A percentile compares a stretch with the other conserved stretches of the same genome.
phyloP scores from a whole-genome alignment of 2,113 vertebrate genomes.

The Pantherophis guttatus region DNA sequence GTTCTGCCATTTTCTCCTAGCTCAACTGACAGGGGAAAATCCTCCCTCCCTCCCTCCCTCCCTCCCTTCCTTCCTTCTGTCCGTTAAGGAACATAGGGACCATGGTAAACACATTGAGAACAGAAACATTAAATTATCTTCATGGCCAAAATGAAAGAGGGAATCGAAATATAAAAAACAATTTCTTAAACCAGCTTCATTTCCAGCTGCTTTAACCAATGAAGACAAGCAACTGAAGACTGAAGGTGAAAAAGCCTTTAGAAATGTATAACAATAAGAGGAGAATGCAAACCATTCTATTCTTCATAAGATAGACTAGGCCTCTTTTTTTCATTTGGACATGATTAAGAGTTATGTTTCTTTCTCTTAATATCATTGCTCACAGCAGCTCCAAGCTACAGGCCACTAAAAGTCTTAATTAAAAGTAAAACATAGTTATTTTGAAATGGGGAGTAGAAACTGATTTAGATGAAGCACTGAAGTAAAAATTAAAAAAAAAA shows the following conservation, averaged over 20 bases:
- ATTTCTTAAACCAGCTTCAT: not conserved
- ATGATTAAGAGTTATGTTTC: slow-evolving; percentile 28
- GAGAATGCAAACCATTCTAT: not conserved
- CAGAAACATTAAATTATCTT: not conserved
- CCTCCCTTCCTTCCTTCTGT: too few species aligned
- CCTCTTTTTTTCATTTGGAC: not conserved
- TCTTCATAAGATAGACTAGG: slow-evolving; percentile 6
- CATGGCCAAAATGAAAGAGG: not conserved
- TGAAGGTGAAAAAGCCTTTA: not conserved
- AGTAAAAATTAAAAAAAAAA: not conserved
- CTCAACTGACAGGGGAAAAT: not conserved
- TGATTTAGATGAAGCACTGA: not conserved
- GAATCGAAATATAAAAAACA: not conserved
- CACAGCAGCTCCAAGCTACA: not conserved
- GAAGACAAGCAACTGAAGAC: not conserved
- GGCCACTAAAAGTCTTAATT: not conserved
- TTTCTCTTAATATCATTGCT: slow-evolving; percentile 12
- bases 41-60: too few species aligned
- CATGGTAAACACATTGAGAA: not conserved
- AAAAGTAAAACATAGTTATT: not conserved
- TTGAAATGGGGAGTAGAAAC: not conserved
- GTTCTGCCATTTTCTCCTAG: not conserved
- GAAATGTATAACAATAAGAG: slow-evolving; percentile 1
- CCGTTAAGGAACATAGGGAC: not conserved
- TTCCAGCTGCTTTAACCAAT: not conserved